Base-by-base conservation (phyloP, 2,888 invertebrate species). In the Campaea margaritaria region DNA sequence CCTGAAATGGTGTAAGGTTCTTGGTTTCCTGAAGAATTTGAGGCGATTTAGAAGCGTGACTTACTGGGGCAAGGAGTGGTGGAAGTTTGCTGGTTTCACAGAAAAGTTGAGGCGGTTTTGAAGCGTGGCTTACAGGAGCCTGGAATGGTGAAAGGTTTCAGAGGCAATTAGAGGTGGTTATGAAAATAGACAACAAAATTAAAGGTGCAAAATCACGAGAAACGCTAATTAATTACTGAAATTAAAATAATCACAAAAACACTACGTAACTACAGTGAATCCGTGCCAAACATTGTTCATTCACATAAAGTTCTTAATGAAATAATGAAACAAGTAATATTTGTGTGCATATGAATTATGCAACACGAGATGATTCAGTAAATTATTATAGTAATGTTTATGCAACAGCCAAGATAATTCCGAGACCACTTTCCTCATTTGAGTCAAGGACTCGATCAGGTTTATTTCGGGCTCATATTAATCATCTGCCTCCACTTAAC, bases 371-470 rank as follows among this genome's bases (percentile, higher is more conserved):
- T 57, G 62, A 62, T 31, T 62, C 57, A 57, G 34, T 45, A 43
- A 21, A 48, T 52, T 61, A 27, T 41, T 47, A 28, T 44, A 45
- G 51, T 61, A 52, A 47, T 56, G 51, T 56, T 56, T 56, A 56
- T 61, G 60, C 55, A 56, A 61, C 51, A 50, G 46, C 43, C 31
- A 1, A 45, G 39, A 44, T 53, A 52, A 38, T 16, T 46, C 47
- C 38, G 47, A 45, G 50, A 59, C 55, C 45, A 65, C 61, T 55
- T 62, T 62, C 62, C 54, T 56, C 65, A 62, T 56, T 44, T 7
- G 57, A 64, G 67, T 64, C 64, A 65, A 67, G 60, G 62, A 61
- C 62, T 49, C 51, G 38, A 52, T 57, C 62, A 49, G 58, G 58
- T 58, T 45, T 66, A 63, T 63, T 63, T 63, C 42, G 55, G 52